These are phyloP conservation scores for Nothobranchius furzeri DNA, from an alignment of 2,113 vertebrate species.

Conservation along the genomic window DNA sequence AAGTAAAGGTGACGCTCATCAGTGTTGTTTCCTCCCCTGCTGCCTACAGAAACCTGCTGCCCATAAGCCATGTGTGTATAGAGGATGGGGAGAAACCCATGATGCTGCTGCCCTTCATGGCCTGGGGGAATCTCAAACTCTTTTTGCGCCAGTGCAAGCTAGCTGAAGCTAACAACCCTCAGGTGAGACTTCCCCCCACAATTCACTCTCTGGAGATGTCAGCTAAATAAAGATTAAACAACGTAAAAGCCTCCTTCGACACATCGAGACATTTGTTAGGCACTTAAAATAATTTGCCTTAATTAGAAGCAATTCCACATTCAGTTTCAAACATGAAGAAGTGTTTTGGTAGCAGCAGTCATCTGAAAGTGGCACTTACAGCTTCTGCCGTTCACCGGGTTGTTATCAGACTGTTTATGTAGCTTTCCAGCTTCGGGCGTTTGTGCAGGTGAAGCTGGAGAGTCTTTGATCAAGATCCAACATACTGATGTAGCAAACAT, in stretches of 20 bases:
- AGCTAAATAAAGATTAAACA: not conserved
- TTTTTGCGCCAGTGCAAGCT: constrained; percentile 98
- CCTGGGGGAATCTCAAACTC: constrained; percentile 98
- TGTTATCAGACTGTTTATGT: constrained; percentile 48
- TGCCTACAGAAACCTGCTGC: constrained; percentile 88
- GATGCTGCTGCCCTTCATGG: constrained; percentile 96
- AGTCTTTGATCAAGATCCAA: constrained; percentile 53
- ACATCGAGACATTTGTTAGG: constrained; percentile 16
- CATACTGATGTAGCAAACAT: constrained; percentile 49
- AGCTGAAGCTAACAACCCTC: constrained; percentile 98
- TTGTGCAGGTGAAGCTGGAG: constrained; percentile 61
- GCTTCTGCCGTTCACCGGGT: constrained; percentile 44
- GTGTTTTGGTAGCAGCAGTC: constrained; percentile 29
- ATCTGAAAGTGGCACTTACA: constrained; percentile 25
- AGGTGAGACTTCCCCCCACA: constrained; percentile 79
- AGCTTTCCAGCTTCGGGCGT: constrained; percentile 47
- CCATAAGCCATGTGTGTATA: constrained; percentile 93
- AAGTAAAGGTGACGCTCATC: not conserved
- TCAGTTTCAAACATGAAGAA: constrained; percentile 42
- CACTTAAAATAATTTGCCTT: constrained; percentile 35
- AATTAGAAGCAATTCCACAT: constrained; percentile 12
- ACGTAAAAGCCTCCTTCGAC: too few relatives aligned
- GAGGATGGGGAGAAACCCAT: constrained; percentile 98
- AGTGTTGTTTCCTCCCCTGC: not conserved
- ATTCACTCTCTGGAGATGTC: not conserved